Base-by-base conservation (phyloP, 2,113 vertebrate genomes). In the Elephas maximus region DNA sequence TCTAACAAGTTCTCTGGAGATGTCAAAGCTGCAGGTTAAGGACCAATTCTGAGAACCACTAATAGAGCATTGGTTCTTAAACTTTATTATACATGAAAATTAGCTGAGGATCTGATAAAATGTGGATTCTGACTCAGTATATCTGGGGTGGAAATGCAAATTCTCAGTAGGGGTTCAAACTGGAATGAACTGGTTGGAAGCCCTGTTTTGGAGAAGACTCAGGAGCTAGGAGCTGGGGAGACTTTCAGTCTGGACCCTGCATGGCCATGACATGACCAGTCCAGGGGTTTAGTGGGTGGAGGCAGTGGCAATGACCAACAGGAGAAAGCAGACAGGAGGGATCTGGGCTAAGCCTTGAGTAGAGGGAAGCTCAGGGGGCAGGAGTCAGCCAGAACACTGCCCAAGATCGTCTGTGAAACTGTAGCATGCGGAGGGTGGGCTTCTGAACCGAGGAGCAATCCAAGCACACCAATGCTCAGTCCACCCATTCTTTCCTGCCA, bases 191-290 rank as follows among this genome's bases (percentile, higher is more conserved):
- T 12, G 12, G 8, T 53, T 53, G 7, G 51, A 53, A 57, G 53
- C 53, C 65, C 37, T 4, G 20, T 84, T 94, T 28, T 37, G 28
- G 44, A 48, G 48, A 71, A 11, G 62, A 30, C 60, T 62, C 37
- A 48, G 15, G 37, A 45, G 7, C 11, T 30, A 23, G 76, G 15
- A 76, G 21, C n/a, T 74, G 65, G 37, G 51, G n/a, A 81, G 48
- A 82, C 44, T 10, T 89, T 8, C 44, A 62, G 24, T 20, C 21
- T 57, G 48, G 37, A 67, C 21, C 44, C 30, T 23, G 67, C 18
- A 0, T 65, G 3, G 1, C 17, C 41, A 6, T 48, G 26, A 33
- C 6, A 9, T 8, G 21, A 3, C 3, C 4, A 17, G 2, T 7
- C 45, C 15, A 24, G 11, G 26, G 45, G 11, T 6, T 33, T n/a